Base-by-base conservation (phyloP, 1,140 invertebrate genomes). In the Limonius californicus region DNA sequence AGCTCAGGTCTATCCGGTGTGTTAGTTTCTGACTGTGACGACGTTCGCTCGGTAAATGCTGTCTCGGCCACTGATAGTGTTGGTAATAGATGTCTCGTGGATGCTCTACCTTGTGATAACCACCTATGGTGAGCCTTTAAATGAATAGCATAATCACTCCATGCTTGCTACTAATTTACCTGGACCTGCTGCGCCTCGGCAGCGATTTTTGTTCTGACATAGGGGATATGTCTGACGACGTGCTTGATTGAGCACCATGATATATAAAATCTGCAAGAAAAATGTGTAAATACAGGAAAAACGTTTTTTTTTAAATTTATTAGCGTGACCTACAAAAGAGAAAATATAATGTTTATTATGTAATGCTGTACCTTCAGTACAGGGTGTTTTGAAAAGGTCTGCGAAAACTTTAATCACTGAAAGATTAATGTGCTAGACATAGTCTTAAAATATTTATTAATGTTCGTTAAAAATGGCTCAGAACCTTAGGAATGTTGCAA, bases 131-230 rank as follows among this genome's bases (percentile, higher is more conserved):
- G 16, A 32, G 57, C 57, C 56, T 56, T 45, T 62, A 57, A 61
- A 32, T 55, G 18, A 27, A 55, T 14, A 55, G 23, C 6, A 55
- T 55, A 55, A 55, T 14, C 19, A 18, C 45, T 3, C 2, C 42
- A 15, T 50, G 2, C 3, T 50, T 50, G 18, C 7, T 55, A 39
- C 1, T 39, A 14, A 11, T 11, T 55, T 83, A 87, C 85, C 85
- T 87, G 74, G 85, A 85, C 73, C 84, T 79, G 75, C 84, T 85
- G 74, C 85, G 81, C 70, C 85, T 80, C 68, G 86, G 85, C 66
- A 89, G 78, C 63, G 87, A 89, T 76, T 89, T 89, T 78, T 88
- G 86, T 76, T 89, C 87, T 66, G 86, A 87, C 85, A 88, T 87
- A 67, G 87, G 87, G 67, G 87, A 89, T 72, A 89, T 84, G 77